Evolutionary conservation across 2,113 vertebrate genomes (phyloP), one percentile per base, ranked within the genome.

Genomic region (Rousettus leschenaultii): DNA sequence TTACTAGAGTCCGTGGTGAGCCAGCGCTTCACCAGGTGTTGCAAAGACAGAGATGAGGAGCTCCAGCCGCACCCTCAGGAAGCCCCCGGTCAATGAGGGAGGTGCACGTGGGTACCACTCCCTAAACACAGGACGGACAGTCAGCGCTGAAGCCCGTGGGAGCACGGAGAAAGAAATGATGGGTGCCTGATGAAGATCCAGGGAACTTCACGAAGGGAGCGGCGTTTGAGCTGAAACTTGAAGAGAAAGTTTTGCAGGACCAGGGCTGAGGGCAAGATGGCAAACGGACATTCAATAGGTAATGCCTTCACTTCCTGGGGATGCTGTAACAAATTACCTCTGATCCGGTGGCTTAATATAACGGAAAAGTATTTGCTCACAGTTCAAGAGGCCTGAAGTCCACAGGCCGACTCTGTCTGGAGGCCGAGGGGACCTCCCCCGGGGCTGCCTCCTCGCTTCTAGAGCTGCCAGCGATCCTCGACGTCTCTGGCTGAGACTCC

Each of bases 201-300:
- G 30, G 53, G 51, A 96, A 87, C 51, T 21, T 87, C 70, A 75
- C 53, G 13, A 38, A 43, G 30, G 85, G 74, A 51, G 63, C 89
- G 90, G 84, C 75, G 66, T 87, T 68, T 74, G 70, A 96, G 57
- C 78, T 93, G 45, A 87, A 89, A 75, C 38, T 51, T 65, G n/a
- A 66, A 45, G 12, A 91, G 35, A 91, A 89, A 89, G 63, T 61
- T 91, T 92, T 84, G 21, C 51, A 80, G 45, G 70, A 84, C 38
- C 40, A 21, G 5, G 65, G n/a, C 75, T 19, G 5, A 96, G 40
- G 33, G 22, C 75, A 45, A 83, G 51, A 53, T 45, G 71, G 53
- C 77, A 59, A 45, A 89, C 28, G 35, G 22, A 86, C 6, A 6
- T 74, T 68, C 66, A 51, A 5, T 78, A 74, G 19, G 33, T 77